Evolutionary conservation across 2,113 vertebrate species (phyloP), one percentile per base, ranked within the genome.

Genomic region (Platichthys flesus): DNA sequence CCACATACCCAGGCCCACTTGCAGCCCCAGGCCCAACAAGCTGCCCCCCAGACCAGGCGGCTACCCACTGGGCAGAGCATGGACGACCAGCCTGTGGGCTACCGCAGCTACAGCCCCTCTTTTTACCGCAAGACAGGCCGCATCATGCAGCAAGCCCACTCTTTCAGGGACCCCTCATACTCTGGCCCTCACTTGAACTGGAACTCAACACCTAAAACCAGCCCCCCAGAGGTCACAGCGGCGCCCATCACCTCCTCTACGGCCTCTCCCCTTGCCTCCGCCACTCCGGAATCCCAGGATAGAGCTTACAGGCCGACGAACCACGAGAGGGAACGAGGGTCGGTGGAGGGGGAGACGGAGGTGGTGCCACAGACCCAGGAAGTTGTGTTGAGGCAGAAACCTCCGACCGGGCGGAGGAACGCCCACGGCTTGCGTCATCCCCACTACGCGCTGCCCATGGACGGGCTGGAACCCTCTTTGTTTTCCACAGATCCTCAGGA

Each of bases 51-150:
- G 81, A 86, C 67, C 66, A 93, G 95, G 54, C 92, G 94, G 55
- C 94, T 96, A 0, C 91, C 96, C 4, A 71, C 91, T 0, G 91
- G 89, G 1, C 96, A 94, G 82, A 96, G 94, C 85, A 83, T 90
- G 54, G 97, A 97, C 0, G 97, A 97, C 24, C 92, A 95, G 86
- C 91, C 87, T 0, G 85, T 94, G 24, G 97, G 97, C 12, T 99
- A 99, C 93, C 94, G 97, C 55, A 99, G 97, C 90, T 99, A 99
- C 88, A 99, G 97, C 90, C 97, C 97, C 0, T 98, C 97, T 6
- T 99, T 98, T 84, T 96, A 98, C 90, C 96, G 97, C 57, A 96
- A 98, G 87, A 98, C 97, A 0, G 97, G 96, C 31, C 96, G 96
- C 66, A 94, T 98, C 74, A 77, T 95, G 91, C 96, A 97, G 92